Percentiles rank a stretch among this genome's conserved stretches.
Evolutionary conservation across 1,140 invertebrate species (phyloP).

Genomic region (Drosophila leontia): DNA sequence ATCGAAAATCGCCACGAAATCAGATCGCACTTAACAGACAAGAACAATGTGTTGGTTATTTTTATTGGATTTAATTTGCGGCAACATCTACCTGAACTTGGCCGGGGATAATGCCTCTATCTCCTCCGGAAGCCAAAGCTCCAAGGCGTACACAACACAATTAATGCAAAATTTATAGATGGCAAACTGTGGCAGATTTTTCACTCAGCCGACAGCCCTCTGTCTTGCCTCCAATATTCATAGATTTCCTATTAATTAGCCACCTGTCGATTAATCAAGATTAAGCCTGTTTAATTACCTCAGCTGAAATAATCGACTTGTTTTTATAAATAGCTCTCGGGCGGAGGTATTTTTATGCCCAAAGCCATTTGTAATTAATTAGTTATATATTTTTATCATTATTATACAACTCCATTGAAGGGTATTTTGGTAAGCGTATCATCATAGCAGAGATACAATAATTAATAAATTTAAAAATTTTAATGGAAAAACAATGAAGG

Average conservation of each 20-base stretch:
- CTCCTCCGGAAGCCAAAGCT: slow-evolving; percentile 1
- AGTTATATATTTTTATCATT: too few relatives aligned
- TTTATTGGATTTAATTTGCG: slow-evolving; percentile 61
- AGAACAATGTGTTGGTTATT: slow-evolving; percentile 63
- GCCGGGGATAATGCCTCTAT: slow-evolving; percentile 6
- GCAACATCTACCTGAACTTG: slow-evolving; percentile 57
- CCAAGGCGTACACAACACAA: background rate
- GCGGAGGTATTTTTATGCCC: background rate
- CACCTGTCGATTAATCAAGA: slow-evolving; percentile 35
- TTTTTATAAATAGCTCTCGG: slow-evolving; percentile 10
- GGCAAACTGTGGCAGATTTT: background rate
- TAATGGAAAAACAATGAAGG: background rate
- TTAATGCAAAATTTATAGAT: slow-evolving; percentile 24
- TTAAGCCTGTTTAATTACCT: slow-evolving; percentile 28
- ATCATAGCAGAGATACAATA: background rate
- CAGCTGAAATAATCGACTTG: slow-evolving; percentile 16
- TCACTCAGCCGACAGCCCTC: slow-evolving; percentile 13
- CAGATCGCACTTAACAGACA: slow-evolving; percentile 42
- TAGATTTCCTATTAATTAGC: slow-evolving; percentile 38
- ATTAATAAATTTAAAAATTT: background rate
- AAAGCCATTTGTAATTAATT: background rate
- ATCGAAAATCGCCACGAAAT: slow-evolving; percentile 26
- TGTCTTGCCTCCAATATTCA: slow-evolving; percentile 20
- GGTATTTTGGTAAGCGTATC: background rate
- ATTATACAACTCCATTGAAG: background rate